Conservation (phyloP, 2,888 invertebrate genomes). For the Nomada hirtipes region DNA sequence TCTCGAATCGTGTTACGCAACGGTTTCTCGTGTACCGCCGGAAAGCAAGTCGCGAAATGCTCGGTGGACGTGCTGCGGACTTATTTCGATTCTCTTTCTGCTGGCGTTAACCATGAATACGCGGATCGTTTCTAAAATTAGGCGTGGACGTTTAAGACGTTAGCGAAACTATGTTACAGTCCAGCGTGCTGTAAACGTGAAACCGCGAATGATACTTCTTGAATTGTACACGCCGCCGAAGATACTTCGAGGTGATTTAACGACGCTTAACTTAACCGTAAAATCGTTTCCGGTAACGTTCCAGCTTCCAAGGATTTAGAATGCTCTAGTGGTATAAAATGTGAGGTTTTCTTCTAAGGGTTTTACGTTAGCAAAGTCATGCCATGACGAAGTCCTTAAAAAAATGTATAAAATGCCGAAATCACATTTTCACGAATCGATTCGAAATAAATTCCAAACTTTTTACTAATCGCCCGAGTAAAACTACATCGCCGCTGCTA, state of each 20-base stretch:
- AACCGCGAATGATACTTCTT: conserved; percentile 1
- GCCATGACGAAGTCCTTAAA: too few species aligned
- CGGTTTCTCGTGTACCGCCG: not conserved
- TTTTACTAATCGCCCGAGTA: too few species aligned
- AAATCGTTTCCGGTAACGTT: too few species aligned
- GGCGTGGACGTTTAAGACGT: not conserved
- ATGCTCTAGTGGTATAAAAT: too few species aligned
- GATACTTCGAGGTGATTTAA: not conserved
- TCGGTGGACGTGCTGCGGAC: conserved; percentile 11
- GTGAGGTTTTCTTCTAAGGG: too few species aligned
- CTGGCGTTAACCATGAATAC: conserved; percentile 7
- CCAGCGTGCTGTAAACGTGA: not conserved
- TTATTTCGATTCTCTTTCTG: conserved; percentile 20
- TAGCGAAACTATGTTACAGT: not conserved
- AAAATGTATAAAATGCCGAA: too few species aligned
- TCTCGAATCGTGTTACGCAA: conserved; percentile 39
- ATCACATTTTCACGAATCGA: too few species aligned
- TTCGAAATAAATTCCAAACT: too few species aligned
- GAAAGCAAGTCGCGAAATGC: conserved; percentile 12
- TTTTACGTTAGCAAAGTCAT: too few species aligned
- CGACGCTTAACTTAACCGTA: not conserved
- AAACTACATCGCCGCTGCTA: too few species aligned
- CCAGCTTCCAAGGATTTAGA: too few species aligned
- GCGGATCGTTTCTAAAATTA: not conserved
- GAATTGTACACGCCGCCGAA: not conserved